Evolutionary conservation across 2,113 vertebrate genomes (phyloP).

Genomic region (Tyrannus savana): DNA sequence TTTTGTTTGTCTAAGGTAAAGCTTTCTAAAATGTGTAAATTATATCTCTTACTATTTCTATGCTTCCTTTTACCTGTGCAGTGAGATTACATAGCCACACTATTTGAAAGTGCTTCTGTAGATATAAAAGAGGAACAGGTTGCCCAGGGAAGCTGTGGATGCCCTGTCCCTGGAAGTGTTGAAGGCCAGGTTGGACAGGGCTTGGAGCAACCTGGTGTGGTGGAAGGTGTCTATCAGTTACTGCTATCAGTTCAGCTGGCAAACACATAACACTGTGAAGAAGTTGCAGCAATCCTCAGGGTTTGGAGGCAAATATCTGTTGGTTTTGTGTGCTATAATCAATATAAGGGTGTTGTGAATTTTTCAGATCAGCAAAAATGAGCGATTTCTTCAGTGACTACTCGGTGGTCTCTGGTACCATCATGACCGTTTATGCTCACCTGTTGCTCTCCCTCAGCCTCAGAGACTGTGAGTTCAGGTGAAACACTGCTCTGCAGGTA

Average conservation of each 20-base stretch:
- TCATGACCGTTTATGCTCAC: conserved; percentile 12
- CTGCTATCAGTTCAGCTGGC: background rate
- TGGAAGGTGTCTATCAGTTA: background rate
- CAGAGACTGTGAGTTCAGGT: conserved; percentile 61
- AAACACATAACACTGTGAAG: background rate
- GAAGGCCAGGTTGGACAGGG: background rate
- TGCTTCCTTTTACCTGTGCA: background rate
- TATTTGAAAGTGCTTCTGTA: background rate
- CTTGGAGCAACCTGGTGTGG: background rate
- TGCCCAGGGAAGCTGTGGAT: background rate
- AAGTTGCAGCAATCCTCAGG: background rate
- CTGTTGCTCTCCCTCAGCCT: conserved; percentile 42
- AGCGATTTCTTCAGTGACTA: conserved; percentile 29
- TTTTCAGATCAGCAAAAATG: conserved; percentile 55
- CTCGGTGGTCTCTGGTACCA: conserved; percentile 41
- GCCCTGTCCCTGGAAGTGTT: background rate
- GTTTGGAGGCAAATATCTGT: background rate
- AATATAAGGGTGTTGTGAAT: conserved; percentile 37
- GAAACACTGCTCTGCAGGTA: conserved; percentile 56
- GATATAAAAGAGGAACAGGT: background rate
- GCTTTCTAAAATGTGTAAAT: background rate
- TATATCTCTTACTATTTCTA: background rate
- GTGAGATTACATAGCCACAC: background rate
- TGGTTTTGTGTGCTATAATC: background rate
- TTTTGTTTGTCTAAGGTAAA: background rate